Evolutionary conservation across 2,888 invertebrate genomes (phyloP).

Genomic region (Epistrophella euchroma): DNA sequence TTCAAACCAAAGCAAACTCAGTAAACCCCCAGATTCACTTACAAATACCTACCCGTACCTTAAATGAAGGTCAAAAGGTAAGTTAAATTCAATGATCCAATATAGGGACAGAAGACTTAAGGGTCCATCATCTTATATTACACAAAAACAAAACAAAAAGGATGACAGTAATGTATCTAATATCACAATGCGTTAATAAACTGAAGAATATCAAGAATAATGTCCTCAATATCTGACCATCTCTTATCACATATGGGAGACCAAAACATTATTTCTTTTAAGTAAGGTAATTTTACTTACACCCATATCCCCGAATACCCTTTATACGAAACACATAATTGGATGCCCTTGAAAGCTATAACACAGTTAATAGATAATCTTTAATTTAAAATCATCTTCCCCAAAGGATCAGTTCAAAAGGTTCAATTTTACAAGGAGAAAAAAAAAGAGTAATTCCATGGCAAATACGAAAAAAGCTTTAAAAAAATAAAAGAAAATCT

Average conservation of each 20-base stretch:
- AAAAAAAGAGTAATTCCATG: neutral
- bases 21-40: neutral
- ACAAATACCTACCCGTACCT: neutral
- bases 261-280: constrained; percentile 26
- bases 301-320: too few relatives aligned
- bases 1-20: neutral
- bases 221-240: constrained; percentile 28
- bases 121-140: neutral
- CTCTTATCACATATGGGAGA: constrained; percentile 19
- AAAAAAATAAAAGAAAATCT: constrained; percentile 18
- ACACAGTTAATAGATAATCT: constrained; percentile 28
- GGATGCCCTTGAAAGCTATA: constrained; percentile 11
- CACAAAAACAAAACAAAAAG: neutral
- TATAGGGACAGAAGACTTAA: neutral
- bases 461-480: neutral
- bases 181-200: constrained; percentile 23
- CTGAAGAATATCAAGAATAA: neutral
- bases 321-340: neutral
- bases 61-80: constrained; percentile 1
- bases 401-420: constrained; percentile 39
- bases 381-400: constrained; percentile 57
- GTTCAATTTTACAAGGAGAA: constrained; percentile 15
- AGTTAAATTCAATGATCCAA: constrained; percentile 38
- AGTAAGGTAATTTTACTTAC: neutral
- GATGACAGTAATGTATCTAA: constrained; percentile 14